These are phyloP conservation scores for Drosophila ambigua DNA, from an alignment of 1,140 invertebrate species.

Conservation along the genomic window DNA sequence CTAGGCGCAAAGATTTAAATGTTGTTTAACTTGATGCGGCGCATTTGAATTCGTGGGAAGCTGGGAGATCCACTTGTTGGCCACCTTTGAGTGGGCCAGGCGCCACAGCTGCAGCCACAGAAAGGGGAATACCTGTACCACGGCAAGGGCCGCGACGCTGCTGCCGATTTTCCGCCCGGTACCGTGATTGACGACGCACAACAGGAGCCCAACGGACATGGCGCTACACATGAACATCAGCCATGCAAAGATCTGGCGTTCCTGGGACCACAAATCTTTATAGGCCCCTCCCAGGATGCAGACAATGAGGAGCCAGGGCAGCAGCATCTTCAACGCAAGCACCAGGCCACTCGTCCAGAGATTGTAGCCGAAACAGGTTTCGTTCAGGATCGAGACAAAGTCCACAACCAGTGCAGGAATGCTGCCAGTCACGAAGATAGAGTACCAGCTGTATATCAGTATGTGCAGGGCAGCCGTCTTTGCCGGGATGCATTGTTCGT, in stretches of 20 bases:
- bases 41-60: constrained; percentile 3
- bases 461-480: constrained; percentile 29
- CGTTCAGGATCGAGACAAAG: constrained; percentile 15
- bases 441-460: constrained; percentile 50
- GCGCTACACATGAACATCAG: constrained; percentile 42
- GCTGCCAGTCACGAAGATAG: constrained; percentile 45
- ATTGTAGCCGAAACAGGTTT: constrained; percentile 30
- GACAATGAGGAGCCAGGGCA: constrained; percentile 42
- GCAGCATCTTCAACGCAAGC: constrained; percentile 31
- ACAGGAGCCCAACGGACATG: constrained; percentile 35
- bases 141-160: constrained; percentile 11
- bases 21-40: not conserved
- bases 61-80: not conserved
- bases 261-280: not conserved
- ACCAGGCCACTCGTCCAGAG: constrained; percentile 15
- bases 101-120: constrained; percentile 22
- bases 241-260: constrained; percentile 26
- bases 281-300: constrained; percentile 39
- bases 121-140: constrained; percentile 40
- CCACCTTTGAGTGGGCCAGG: constrained; percentile 17
- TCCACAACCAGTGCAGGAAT: constrained; percentile 25
- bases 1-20: not conserved
- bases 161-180: constrained; percentile 10
- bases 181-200: constrained; percentile 4
- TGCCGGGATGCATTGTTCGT: not conserved